A percentile compares a stretch with the other conserved stretches of the same genome.
These are phyloP conservation scores for Corydoras maculifer DNA, from an alignment of 2,113 vertebrate genomes.

Conservation along the genomic window DNA sequence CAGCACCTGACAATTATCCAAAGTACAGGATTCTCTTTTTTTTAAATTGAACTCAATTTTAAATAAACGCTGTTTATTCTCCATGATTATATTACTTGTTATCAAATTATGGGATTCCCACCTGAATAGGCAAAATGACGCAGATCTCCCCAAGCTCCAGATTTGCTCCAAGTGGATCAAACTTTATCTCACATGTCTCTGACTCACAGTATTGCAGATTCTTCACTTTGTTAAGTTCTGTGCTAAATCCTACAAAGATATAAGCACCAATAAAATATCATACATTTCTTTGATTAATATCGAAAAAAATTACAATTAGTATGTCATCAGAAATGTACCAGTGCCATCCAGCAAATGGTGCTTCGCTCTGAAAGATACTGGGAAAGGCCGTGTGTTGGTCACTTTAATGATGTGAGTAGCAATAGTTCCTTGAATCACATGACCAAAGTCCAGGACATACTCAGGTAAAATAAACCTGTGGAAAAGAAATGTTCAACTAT, in stretches of 20 bases:
- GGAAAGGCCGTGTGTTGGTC: slow-evolving; percentile 65
- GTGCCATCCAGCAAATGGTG: slow-evolving; percentile 54
- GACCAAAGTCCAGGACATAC: slow-evolving; percentile 73
- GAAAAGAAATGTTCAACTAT: slow-evolving; percentile 19
- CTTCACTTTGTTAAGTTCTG: slow-evolving; percentile 59
- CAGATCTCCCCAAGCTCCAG: slow-evolving; percentile 51
- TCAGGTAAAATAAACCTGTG: slow-evolving; percentile 70
- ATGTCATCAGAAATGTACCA: slow-evolving; percentile 55
- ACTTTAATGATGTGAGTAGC: slow-evolving; percentile 59
- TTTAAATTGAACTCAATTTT: too few species aligned
- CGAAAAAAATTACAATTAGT: too few species aligned
- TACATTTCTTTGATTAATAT: too few species aligned
- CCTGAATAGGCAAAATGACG: slow-evolving; percentile 68
- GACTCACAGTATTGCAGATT: slow-evolving; percentile 61
- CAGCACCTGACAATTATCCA: slow-evolving; percentile 59
- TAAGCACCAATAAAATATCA: not conserved
- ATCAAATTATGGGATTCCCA: slow-evolving; percentile 35
- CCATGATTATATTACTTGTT: not conserved
- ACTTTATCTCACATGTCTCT: slow-evolving; percentile 61
- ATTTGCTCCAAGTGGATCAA: slow-evolving; percentile 59
- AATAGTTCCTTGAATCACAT: slow-evolving; percentile 53
- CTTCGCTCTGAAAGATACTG: slow-evolving; percentile 61
- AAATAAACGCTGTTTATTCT: too few species aligned
- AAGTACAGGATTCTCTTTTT: too few species aligned
- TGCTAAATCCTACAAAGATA: slow-evolving; percentile 63